Evolutionary conservation across 2,113 vertebrate species (phyloP).

Genomic region (Taurulus bubalis): DNA sequence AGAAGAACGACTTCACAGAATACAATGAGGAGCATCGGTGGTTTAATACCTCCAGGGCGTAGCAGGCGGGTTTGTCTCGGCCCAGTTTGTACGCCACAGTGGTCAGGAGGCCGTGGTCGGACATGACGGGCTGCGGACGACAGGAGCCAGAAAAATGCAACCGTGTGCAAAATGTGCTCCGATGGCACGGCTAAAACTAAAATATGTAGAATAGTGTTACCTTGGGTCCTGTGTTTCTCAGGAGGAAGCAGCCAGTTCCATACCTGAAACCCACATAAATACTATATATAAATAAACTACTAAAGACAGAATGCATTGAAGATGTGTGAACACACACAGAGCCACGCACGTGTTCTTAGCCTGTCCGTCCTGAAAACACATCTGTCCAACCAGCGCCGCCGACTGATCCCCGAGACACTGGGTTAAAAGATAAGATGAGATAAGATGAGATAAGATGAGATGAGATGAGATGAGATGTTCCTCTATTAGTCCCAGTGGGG

Average conservation of each 20-base stretch:
- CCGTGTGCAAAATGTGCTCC: not conserved
- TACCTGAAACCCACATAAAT: slow-evolving; percentile 85
- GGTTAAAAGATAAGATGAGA: no score
- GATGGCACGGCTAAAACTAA: no score
- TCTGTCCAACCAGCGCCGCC: slow-evolving; percentile 95
- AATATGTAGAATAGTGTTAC: slow-evolving; percentile 62
- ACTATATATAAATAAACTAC: no score
- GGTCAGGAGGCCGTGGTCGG: slow-evolving; percentile 94
- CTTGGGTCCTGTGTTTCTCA: slow-evolving; percentile 93
- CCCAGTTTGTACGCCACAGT: slow-evolving; percentile 96
- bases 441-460: no score
- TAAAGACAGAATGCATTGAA: no score
- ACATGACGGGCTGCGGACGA: slow-evolving; percentile 88
- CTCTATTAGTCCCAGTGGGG: no score
- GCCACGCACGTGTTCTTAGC: slow-evolving; percentile 93
- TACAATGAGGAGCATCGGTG: not conserved
- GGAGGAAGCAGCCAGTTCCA: slow-evolving; percentile 94
- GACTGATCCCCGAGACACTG: slow-evolving; percentile 89
- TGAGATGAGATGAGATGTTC: no score
- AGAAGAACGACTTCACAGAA: not conserved
- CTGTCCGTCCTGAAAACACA: slow-evolving; percentile 94
- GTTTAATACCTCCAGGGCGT: slow-evolving; percentile 90
- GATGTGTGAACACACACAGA: not conserved
- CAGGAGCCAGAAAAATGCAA: not conserved
- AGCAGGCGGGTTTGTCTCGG: slow-evolving; percentile 88